These are phyloP conservation scores for Malacosoma neustria DNA, from an alignment of 2,888 invertebrate species.

Conservation along the genomic window DNA sequence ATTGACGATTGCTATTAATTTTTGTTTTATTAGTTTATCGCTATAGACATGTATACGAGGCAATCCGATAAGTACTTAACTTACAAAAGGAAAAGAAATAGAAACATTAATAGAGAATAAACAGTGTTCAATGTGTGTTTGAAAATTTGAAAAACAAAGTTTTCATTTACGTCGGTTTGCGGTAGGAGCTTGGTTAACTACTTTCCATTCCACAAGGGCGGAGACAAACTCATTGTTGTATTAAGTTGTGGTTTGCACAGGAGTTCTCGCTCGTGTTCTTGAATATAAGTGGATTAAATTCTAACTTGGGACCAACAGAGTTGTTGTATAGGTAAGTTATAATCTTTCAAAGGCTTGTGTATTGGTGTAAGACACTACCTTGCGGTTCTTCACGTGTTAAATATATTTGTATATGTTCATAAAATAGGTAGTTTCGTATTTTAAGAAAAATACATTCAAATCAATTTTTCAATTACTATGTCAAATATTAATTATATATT, in stretches of 20 bases:
- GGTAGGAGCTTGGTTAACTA: not conserved
- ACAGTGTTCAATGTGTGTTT: too few species aligned
- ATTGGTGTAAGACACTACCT: not conserved
- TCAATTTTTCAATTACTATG: too few species aligned
- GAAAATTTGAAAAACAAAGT: not conserved
- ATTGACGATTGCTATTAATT: too few species aligned
- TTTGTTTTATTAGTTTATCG: too few species aligned
- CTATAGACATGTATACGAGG: too few species aligned
- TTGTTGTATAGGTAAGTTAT: conserved; percentile 1
- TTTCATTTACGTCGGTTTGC: not conserved
- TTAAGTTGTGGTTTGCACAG: conserved; percentile 41
- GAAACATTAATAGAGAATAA: too few species aligned
- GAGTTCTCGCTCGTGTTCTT: conserved; percentile 36
- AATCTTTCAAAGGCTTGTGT: not conserved
- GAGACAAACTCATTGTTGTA: conserved; percentile 46
- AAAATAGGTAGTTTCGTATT: too few species aligned
- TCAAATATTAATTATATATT: too few species aligned
- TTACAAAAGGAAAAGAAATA: too few species aligned
- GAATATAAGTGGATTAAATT: conserved; percentile 57
- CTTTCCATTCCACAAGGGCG: conserved; percentile 21
- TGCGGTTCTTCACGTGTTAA: not conserved
- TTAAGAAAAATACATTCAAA: too few species aligned
- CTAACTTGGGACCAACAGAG: conserved; percentile 26
- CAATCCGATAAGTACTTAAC: too few species aligned
- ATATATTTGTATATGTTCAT: too few species aligned